Base-by-base conservation (phyloP, 2,888 invertebrate genomes). In the Melinopterus prodromus region DNA sequence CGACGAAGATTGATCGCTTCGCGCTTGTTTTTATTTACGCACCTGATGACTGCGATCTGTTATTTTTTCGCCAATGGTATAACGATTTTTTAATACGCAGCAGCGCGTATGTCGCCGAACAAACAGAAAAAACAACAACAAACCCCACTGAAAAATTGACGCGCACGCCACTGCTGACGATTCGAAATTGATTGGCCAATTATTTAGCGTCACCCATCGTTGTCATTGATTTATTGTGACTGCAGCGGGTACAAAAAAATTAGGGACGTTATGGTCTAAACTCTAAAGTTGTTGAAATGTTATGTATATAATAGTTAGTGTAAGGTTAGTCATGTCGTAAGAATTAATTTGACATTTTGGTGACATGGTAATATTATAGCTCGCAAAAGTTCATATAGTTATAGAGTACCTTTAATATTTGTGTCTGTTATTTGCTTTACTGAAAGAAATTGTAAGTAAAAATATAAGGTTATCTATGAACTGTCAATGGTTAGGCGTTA, bases 1-100 rank as follows among this genome's bases (percentile, higher is more conserved):
- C 38, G 77, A 79, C 71, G 71, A 75, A 81, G 83, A 83, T 83
- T 83, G 83, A 83, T 83, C 81, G 82, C 76, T 78, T 78, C 74
- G 80, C 82, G 77, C 80, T 82, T 80, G 82, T 83, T 83, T 83
- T 83, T 83, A 83, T 83, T 83, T 83, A 81, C 80, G 83, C 83
- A 83, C 83, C 83, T 83, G 83, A 83, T 82, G 82, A 83, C 81
- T 53, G 81, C 80, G 80, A 82, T 83, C 80, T 71, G 71, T 71
- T 74, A 38, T 70, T 78, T 78, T 78, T 78, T 80, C 75, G 78
- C 78, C 78, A 80, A 80, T 78, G 78, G 77, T 72, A 70, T 77
- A 80, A 80, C 78, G 77, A 75, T 70, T 72, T 75, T 80, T 80
- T 80, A 76, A 78, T 80, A 76, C 16, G 36, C 76, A 70, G 76